Evolutionary conservation across 2,113 vertebrate genomes (phyloP).

Genomic region (Cyanoramphus novaezelandiae): DNA sequence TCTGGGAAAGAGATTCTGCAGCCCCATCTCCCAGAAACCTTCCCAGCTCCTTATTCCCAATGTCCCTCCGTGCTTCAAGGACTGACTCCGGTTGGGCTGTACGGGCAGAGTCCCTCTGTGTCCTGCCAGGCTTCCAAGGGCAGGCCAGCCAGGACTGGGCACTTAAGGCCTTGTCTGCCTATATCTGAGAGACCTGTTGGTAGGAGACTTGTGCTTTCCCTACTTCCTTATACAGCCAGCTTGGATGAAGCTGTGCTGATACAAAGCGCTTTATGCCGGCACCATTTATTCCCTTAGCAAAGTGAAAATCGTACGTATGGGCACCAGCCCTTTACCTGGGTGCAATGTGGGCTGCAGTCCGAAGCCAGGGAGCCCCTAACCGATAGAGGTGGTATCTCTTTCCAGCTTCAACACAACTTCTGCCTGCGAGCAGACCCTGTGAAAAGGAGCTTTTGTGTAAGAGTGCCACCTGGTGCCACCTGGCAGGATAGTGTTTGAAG

Average conservation of each 20-base stretch:
- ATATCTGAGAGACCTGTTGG: not conserved
- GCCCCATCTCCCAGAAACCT: not conserved
- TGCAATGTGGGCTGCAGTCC: not conserved
- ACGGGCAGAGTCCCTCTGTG: fast-evolving
- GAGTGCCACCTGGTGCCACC: conserved; percentile 61
- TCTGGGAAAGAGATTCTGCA: conserved; percentile 24
- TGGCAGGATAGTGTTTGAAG: conserved; percentile 16
- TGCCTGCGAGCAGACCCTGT: not conserved
- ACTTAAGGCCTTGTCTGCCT: fast-evolving
- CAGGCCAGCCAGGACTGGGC: not conserved
- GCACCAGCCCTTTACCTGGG: not conserved
- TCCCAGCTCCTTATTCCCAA: not conserved
- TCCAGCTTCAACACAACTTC: not conserved
- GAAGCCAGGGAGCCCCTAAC: not conserved
- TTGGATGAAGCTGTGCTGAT: not conserved
- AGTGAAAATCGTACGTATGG: not conserved
- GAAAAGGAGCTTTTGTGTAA: conserved; percentile 45
- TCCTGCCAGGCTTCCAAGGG: not conserved
- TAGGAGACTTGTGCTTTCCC: not conserved
- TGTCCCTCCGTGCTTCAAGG: not conserved
- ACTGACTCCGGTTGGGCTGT: not conserved
- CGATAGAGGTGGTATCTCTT: not conserved
- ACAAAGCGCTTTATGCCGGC: not conserved
- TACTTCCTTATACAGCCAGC: not conserved
- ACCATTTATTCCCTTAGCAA: not conserved